Conservation (phyloP, 2,888 invertebrate genomes). For the Homarus gammarus region DNA sequence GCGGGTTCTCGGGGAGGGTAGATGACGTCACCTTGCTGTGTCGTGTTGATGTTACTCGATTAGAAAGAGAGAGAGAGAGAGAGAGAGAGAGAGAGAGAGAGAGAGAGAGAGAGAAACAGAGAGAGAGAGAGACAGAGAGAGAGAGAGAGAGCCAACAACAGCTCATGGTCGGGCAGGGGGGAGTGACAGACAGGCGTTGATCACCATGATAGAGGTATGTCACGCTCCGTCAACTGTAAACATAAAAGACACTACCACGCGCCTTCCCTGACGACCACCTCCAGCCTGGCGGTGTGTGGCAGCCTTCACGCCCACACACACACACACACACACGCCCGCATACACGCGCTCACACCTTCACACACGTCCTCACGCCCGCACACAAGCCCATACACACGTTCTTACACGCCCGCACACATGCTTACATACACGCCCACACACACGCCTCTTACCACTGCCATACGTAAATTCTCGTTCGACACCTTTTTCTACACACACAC, state of each 20-base stretch:
- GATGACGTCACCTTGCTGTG: too few relatives aligned
- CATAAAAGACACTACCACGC: neutral
- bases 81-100: neutral
- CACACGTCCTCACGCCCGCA: too few relatives aligned
- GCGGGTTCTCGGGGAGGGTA: too few relatives aligned
- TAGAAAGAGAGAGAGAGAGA: neutral
- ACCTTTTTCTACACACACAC: too few relatives aligned
- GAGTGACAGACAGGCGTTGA: neutral
- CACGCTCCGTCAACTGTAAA: neutral
- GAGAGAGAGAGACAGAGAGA: neutral
- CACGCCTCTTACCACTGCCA: neutral
- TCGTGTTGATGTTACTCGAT: too few relatives aligned
- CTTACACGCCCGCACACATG: conserved; percentile 5
- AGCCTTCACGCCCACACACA: too few relatives aligned
- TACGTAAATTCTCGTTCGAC: too few relatives aligned
- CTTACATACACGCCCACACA: too few relatives aligned
- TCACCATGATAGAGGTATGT: neutral
- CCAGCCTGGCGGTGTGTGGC: too few relatives aligned
- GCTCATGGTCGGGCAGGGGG: too few relatives aligned
- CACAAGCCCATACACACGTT: neutral
- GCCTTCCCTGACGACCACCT: neutral
- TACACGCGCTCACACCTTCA: too few relatives aligned
- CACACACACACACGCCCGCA: too few relatives aligned
- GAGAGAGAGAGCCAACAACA: neutral
- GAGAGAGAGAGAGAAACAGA: neutral